Evolutionary conservation across 2,888 invertebrate genomes (phyloP).

Genomic region (Stenodema calcarata): DNA sequence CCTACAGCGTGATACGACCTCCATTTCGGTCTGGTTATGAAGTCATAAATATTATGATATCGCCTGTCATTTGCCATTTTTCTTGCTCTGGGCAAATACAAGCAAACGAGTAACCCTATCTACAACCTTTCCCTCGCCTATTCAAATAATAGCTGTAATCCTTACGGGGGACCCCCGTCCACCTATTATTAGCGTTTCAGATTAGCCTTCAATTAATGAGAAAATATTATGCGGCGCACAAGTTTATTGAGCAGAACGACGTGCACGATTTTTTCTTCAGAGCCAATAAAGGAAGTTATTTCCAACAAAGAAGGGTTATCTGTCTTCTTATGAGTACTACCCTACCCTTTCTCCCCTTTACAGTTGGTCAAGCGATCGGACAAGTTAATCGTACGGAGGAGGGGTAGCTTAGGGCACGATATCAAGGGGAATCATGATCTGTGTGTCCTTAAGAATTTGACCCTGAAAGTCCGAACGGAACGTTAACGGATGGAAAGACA

Average conservation of each 20-base stretch:
- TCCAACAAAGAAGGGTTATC: not conserved
- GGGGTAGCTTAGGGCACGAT: not conserved
- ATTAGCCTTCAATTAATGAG: constrained; percentile 19
- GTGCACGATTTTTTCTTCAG: constrained; percentile 6
- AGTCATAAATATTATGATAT: not conserved
- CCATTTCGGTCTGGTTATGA: not conserved
- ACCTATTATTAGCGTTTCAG: not conserved
- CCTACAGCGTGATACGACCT: not conserved
- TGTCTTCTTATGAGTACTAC: not conserved
- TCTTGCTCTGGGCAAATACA: not conserved
- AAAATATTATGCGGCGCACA: constrained; percentile 16
- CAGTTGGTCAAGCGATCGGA: constrained; percentile 23
- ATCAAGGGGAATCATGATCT: not conserved
- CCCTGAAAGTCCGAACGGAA: constrained; percentile 12
- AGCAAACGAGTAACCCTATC: not conserved
- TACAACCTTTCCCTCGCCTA: not conserved
- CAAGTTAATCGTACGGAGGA: constrained; percentile 24
- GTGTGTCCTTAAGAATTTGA: constrained; percentile 7
- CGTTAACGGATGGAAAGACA: not conserved
- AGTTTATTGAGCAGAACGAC: constrained; percentile 20
- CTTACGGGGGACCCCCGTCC: not conserved
- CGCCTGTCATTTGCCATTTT: not conserved
- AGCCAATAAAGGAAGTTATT: constrained; percentile 18
- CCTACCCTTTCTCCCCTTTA: not conserved
- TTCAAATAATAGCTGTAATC: not conserved